Evolutionary conservation across 1,140 invertebrate species (phyloP).

Genomic region (Colletes latitarsis): DNA sequence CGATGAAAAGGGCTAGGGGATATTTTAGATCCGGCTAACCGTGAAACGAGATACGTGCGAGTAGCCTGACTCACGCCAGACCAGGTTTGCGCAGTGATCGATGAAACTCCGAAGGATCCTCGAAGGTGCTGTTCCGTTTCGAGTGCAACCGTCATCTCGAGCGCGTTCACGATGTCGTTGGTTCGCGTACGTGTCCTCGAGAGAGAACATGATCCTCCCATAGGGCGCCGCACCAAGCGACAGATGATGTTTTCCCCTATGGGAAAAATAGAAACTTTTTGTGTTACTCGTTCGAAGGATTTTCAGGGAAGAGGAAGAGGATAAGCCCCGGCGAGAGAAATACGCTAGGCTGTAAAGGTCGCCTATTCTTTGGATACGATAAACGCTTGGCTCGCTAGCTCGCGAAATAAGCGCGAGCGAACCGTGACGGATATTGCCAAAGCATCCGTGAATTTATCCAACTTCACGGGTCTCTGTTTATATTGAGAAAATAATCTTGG

Average conservation of each 20-base stretch:
- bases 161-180: slow-evolving; percentile 5
- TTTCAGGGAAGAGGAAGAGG: slow-evolving; percentile 35
- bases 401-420: slow-evolving; percentile 36
- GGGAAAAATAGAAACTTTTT: slow-evolving; percentile 54
- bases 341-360: slow-evolving; percentile 12
- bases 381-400: neutral
- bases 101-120: slow-evolving; percentile 55
- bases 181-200: slow-evolving; percentile 10
- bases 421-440: slow-evolving; percentile 22
- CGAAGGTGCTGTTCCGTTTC: slow-evolving; percentile 14
- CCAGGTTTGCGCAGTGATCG: slow-evolving; percentile 47
- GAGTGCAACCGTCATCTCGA: slow-evolving; percentile 23
- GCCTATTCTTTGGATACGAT: slow-evolving; percentile 37
- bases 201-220: slow-evolving; percentile 26
- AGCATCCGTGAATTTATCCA: neutral
- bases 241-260: slow-evolving; percentile 49
- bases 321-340: slow-evolving; percentile 23
- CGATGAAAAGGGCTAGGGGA: slow-evolving; percentile 54
- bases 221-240: slow-evolving; percentile 20
- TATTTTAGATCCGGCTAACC: slow-evolving; percentile 64
- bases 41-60: slow-evolving; percentile 66
- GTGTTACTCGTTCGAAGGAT: slow-evolving; percentile 40
- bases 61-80: slow-evolving; percentile 29
- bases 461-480: neutral
- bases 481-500: no score